Evolutionary conservation across 2,888 invertebrate species (phyloP).

Genomic region (Parnassius apollo): DNA sequence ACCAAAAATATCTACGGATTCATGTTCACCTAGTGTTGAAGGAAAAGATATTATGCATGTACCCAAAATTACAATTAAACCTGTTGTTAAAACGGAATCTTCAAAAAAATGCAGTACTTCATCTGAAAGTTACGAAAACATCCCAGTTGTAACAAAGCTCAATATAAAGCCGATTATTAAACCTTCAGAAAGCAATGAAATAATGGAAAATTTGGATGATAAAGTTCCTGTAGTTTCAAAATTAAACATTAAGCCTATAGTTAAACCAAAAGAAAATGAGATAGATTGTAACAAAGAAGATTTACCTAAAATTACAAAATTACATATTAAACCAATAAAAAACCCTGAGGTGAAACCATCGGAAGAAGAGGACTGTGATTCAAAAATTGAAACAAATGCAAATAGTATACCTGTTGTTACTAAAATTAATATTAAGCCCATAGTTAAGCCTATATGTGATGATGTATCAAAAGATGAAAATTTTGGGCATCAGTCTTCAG

Average conservation of each 20-base stretch:
- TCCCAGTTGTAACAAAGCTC: conserved; percentile 68
- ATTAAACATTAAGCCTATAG: conserved; percentile 78
- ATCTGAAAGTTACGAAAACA: conserved; percentile 56
- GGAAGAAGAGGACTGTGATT: conserved; percentile 71
- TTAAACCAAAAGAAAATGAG: conserved; percentile 74
- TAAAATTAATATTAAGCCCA: conserved; percentile 80
- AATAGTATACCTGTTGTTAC: conserved; percentile 74
- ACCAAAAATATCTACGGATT: conserved; percentile 46
- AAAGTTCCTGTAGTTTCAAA: conserved; percentile 78
- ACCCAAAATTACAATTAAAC: conserved; percentile 82
- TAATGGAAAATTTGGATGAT: conserved; percentile 54
- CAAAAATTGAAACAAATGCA: conserved; percentile 60
- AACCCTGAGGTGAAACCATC: conserved; percentile 67
- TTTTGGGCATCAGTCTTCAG: conserved; percentile 70
- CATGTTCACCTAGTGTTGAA: conserved; percentile 48
- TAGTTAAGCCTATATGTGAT: conserved; percentile 71
- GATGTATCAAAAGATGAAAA: conserved; percentile 54
- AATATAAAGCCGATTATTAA: conserved; percentile 75
- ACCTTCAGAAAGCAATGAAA: conserved; percentile 58
- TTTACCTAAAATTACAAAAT: conserved; percentile 76
- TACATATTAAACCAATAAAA: conserved; percentile 79
- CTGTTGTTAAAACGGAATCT: conserved; percentile 57
- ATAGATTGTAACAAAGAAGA: conserved; percentile 69
- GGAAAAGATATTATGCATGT: conserved; percentile 67
- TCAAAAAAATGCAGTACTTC: conserved; percentile 45